Percentiles rank a stretch among this genome's conserved stretches.
Evolutionary conservation across 35 echinoderm and acorn worm genomes (phyloP).

Genomic region (Holothuria glaberrima): DNA sequence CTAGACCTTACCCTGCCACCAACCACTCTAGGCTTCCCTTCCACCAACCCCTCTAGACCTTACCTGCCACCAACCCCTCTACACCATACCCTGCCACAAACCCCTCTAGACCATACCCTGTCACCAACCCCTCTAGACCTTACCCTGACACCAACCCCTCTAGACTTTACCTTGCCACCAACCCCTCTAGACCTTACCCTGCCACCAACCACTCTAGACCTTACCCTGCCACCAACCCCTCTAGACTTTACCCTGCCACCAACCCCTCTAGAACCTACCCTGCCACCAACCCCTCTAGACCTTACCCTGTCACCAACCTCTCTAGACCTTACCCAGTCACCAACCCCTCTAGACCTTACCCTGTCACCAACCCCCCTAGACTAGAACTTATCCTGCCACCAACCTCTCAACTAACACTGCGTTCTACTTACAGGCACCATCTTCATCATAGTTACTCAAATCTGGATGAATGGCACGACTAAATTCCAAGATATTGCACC

Average conservation of each 20-base stretch:
- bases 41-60: too few species aligned
- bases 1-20: neutral
- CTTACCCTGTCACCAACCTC: neutral
- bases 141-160: neutral
- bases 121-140: neutral
- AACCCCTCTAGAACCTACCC: neutral
- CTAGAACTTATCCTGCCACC: neutral
- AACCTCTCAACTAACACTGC: neutral
- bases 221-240: neutral
- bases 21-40: neutral
- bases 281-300: neutral
- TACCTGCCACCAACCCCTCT: too few species aligned
- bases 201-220: neutral
- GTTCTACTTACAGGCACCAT: conserved; percentile 91
- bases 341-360: neutral
- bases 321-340: neutral
- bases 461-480: conserved; percentile 88
- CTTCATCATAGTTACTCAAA: conserved; percentile 98
- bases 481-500: conserved; percentile 99
- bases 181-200: neutral
- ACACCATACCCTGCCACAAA: too few species aligned
- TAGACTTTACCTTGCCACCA: neutral
- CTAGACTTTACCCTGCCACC: neutral
- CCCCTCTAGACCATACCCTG: neutral
- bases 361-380: neutral